phyloP scores from a whole-genome alignment of 2,797 vertebrate genomes.

The Halcyon chelicuti region DNA sequence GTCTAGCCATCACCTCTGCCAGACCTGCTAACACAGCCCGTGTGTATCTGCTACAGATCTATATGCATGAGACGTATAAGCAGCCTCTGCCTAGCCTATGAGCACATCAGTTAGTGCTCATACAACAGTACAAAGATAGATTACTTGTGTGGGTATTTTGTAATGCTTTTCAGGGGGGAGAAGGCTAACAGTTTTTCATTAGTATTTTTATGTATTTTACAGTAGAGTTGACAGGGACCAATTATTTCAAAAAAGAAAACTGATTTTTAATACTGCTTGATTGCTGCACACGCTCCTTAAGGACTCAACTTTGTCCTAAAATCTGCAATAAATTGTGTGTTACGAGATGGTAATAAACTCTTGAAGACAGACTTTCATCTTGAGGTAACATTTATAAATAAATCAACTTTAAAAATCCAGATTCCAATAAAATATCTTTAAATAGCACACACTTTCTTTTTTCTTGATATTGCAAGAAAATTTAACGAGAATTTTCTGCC shows the following conservation, averaged over 20 bases:
- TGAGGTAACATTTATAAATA: neutral
- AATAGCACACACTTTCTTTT: neutral
- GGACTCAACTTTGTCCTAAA: neutral
- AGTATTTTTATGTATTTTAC: neutral
- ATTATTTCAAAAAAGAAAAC: neutral
- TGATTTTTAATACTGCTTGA: neutral
- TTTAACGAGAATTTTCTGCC: neutral
- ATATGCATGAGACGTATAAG: accelerated
- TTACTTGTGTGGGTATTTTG: neutral
- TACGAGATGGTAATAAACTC: neutral
- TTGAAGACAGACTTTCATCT: neutral
- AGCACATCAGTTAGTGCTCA: neutral
- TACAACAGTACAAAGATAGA: neutral
- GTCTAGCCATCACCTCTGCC: neutral
- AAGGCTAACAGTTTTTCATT: neutral
- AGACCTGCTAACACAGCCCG: neutral
- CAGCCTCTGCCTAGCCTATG: neutral
- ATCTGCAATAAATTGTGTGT: neutral
- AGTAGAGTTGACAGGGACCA: neutral
- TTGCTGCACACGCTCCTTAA: neutral
- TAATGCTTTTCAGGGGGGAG: neutral
- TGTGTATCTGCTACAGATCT: neutral
- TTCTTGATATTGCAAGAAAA: neutral
- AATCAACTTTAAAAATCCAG: neutral
- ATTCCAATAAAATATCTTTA: neutral